These are phyloP conservation scores for Trissolcus basalis DNA, from an alignment of 1,140 invertebrate species.

Conservation along the genomic window DNA sequence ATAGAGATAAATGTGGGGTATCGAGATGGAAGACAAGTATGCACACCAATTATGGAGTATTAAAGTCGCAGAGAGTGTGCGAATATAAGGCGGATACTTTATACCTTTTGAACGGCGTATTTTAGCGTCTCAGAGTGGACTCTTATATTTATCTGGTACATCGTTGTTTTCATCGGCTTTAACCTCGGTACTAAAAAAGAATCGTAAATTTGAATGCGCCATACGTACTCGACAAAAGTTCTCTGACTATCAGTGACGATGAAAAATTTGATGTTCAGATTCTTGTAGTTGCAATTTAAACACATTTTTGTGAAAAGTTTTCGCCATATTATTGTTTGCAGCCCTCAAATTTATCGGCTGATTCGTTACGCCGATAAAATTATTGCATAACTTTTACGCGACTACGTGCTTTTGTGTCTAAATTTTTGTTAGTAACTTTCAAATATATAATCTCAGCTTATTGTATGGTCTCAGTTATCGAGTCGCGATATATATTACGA, in stretches of 20 bases:
- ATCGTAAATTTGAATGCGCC: slow-evolving; percentile 39
- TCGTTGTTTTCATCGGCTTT: slow-evolving; percentile 42
- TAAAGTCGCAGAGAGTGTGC: slow-evolving; percentile 16
- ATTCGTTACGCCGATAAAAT: no score
- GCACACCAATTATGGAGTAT: slow-evolving; percentile 1
- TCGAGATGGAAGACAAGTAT: slow-evolving; percentile 33
- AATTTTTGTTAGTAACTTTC: slow-evolving; percentile 14
- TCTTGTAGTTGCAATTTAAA: slow-evolving; percentile 17
- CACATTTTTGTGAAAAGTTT: slow-evolving; percentile 1
- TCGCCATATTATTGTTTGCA: not conserved
- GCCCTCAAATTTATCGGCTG: no score
- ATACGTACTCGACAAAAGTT: not conserved
- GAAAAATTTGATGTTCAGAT: slow-evolving; percentile 25
- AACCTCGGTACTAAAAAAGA: slow-evolving; percentile 25
- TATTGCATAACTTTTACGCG: no score
- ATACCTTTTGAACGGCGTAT: slow-evolving; percentile 9
- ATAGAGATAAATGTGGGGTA: slow-evolving; percentile 20
- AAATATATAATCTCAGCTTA: slow-evolving; percentile 17
- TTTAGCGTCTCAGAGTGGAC: slow-evolving; percentile 34
- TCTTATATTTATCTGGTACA: slow-evolving; percentile 47
- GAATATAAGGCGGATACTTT: slow-evolving; percentile 31
- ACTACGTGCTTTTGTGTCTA: slow-evolving; percentile 8
- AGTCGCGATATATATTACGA: slow-evolving; percentile 42
- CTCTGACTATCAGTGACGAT: slow-evolving; percentile 2
- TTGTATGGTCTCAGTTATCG: slow-evolving; percentile 46